phyloP scores from a whole-genome alignment of 92 coral and sea anemone species.

The Epizoanthus illoricatus region DNA sequence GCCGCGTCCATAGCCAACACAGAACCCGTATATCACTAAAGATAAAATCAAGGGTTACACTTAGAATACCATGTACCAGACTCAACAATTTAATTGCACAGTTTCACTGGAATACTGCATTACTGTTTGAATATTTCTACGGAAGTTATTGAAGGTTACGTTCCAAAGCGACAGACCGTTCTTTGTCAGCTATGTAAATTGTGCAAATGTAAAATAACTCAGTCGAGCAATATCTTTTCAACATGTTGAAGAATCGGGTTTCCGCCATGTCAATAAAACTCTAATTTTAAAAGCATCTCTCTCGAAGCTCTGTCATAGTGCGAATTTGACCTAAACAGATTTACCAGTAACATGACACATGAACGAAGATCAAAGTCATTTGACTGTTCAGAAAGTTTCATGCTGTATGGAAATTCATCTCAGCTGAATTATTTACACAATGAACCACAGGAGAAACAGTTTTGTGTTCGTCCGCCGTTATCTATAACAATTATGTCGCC shows the following conservation, averaged over 20 bases:
- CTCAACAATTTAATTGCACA: not conserved
- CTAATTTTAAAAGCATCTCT: not conserved
- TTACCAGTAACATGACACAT: not conserved
- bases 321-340: conserved; percentile 11
- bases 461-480: not conserved
- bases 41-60: conserved; percentile 7
- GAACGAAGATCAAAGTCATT: not conserved
- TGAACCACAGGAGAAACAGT: not conserved
- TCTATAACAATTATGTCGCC: not conserved
- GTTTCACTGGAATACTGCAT: not conserved
- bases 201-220: not conserved
- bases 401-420: not conserved
- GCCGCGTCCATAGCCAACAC: conserved; percentile 1
- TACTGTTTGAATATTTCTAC: not conserved
- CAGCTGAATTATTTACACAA: conserved; percentile 5
- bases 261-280: conserved; percentile 4
- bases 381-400: too few relatives aligned
- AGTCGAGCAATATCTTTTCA: conserved; percentile 9
- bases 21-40: conserved; percentile 7
- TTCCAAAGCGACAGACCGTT: not conserved
- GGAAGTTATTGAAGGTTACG: not conserved
- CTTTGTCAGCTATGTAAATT: not conserved
- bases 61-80: not conserved
- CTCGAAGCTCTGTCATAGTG: conserved; percentile 2
- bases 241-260: conserved; percentile 25